A percentile compares a stretch with the other conserved stretches of the same genome.
Evolutionary conservation across 2,888 invertebrate species (phyloP).

Genomic region (Cybosia mesomella): DNA sequence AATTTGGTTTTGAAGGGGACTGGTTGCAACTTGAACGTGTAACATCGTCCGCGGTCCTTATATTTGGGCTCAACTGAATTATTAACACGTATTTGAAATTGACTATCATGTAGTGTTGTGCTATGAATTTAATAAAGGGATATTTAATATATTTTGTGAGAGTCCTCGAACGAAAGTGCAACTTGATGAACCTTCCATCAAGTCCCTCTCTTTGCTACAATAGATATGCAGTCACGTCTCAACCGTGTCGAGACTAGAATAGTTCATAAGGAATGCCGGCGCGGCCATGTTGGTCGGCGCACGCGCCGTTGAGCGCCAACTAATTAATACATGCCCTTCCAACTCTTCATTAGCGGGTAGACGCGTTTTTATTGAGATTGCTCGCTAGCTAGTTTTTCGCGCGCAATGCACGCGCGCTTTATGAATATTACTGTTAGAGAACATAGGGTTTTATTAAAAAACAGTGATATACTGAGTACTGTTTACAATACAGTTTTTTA

Average conservation of each 20-base stretch:
- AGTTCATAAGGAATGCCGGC: constrained; percentile 53
- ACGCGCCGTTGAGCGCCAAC: constrained; percentile 73
- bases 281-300: constrained; percentile 62
- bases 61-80: constrained; percentile 26
- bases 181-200: constrained; percentile 36
- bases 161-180: neutral
- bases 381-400: constrained; percentile 50
- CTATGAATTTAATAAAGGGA: constrained; percentile 2
- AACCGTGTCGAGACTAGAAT: constrained; percentile 57
- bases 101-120: constrained; percentile 17
- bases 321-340: constrained; percentile 80
- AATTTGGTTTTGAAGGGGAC: constrained; percentile 43
- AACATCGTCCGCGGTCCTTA: constrained; percentile 29
- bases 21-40: constrained; percentile 37
- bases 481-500: neutral
- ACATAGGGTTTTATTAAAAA: neutral
- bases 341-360: constrained; percentile 78
- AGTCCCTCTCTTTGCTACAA: constrained; percentile 41
- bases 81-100: constrained; percentile 36
- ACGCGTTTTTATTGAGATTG: constrained; percentile 71
- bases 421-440: constrained; percentile 25
- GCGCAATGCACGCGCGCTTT: constrained; percentile 33
- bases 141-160: neutral
- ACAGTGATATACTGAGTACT: neutral
- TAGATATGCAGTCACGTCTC: constrained; percentile 40